Evolutionary conservation across 2,888 invertebrate genomes (phyloP), one percentile per base, ranked within the genome.

Genomic region (Tholera decimalis): DNA sequence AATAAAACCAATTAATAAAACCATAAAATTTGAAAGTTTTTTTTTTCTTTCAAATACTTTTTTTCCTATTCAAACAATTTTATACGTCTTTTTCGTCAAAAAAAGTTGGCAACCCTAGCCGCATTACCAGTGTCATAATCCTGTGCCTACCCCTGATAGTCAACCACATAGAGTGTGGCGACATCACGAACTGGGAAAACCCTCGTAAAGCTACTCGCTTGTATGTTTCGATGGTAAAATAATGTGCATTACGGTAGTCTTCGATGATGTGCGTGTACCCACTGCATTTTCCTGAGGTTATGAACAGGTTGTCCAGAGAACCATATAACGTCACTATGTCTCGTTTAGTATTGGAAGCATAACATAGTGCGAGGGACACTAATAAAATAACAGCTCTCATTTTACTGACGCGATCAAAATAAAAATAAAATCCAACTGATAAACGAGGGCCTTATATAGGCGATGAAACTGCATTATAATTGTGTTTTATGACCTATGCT

Each of bases 161-260:
- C 30, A 80, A 51, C 80, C 83, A 80, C 37, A 80, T 60, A 0
- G 80, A 60, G 6, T 49, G 66, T 1, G 80, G 67, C 0, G 77
- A 80, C 13, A 74, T 37, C 3, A 69, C 63, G 13, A 75, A 78
- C 15, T 80, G 70, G 15, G 67, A 71, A 0, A 37, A n/a, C 9
- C 68, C 66, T 13, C 37, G 55, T 0, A n/a, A 26, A 9, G 73
- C 68, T 1, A 65, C 58, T 4, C 24, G 35, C 44, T 72, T 79
- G 28, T 54, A 79, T 0, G 70, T 50, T 22, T 66, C 56, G 3
- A 72, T 49, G 4, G 75, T 63, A n/a, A 83, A 82, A 24, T 75
- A 62, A 26, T 66, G 8, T 6, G 76, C 68, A 0, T 57, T 37
- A 2, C 62, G 78, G 37, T 73, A 79, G 6, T 7, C 37, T 0